Evolutionary conservation across 2,888 invertebrate species (phyloP), one percentile per base, ranked within the genome.

Genomic region (Orthosia gracilis): DNA sequence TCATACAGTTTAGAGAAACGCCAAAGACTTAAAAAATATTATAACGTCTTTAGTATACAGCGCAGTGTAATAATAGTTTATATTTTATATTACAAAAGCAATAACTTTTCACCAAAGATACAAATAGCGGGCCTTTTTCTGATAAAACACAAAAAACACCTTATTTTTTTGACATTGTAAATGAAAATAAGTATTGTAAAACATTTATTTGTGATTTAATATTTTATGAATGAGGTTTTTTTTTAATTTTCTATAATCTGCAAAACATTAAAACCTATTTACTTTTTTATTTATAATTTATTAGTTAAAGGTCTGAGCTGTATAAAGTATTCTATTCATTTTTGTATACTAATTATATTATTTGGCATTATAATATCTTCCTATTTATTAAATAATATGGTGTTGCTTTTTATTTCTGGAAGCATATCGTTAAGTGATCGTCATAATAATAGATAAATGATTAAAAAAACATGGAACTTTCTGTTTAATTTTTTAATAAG

Each of bases 1-100:
- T 94, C 96, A 96, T 96, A 96, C 96, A 96, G 96, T 96, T 93
- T 95, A 96, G 96, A 93, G 90, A 89, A 92, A 94, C 94, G 94
- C 96, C 96, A 96, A 96, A 96, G 96, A 96, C 94, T 93, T 92
- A 84, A 87, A 78, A 82, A 85, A 86, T 88, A 88, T 87, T 90
- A 84, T 91, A 89, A 90, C 86, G 91, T 93, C 92, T 88, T 83
- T 87, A 87, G 74, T 86, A 85, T 83, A 86, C 88, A 88, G 85
- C 83, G 77, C 89, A 86, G 74, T 88, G 73, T 87, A 85, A 81
- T 81, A 86, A 79, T 87, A 87, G 88, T 85, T 85, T 86, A 88
- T 88, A 86, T 84, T 87, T 84, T 87, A 80, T 85, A 87, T 86
- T 21, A 85, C 86, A 86, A 86, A 91, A 91, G 92, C 94, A 94